Evolutionary conservation across 92 coral and sea anemone genomes (phyloP), one percentile per base, ranked within the genome.

Genomic region (Parazoanthus swiftii): DNA sequence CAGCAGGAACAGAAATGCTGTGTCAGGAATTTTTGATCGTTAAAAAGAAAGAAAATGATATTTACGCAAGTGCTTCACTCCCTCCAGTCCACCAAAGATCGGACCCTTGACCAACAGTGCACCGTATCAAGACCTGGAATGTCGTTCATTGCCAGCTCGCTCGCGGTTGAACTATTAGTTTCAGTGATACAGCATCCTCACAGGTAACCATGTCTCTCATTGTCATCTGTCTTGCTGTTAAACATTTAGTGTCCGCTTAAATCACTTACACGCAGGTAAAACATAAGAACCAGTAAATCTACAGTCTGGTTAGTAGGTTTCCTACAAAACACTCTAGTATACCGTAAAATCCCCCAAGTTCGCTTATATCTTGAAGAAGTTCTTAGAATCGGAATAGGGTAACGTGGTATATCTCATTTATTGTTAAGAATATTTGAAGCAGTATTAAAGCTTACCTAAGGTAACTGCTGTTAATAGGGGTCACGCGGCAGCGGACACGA

Each of bases 71-170:
- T 36, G 63, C 58, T 66, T 85, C 50, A 37, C 38, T 91, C 39
- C 68, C 72, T 78, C 13, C 85, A 97, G 99, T 97, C 99, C 29
- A 97, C 94, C 25, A 95, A 95, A 86, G 99, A 97, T 86, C 99
- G 99, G 67, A 93, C 99, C 33, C 88, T 97, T 72, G 99, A 97
- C 79, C 99, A 97, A 79, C 99, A 97, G 93, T 97, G 99, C 83
- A 97, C 99, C 5, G 99, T 97, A 3, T 95, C 98, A 46, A 89
- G 99, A 68, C 98, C 99, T 44, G 99, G 99, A 76, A 95, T 96
- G 93, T 95, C 98, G 8, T 91, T 83, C 85, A 81, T 96, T 16
- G 98, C 99, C 23, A 95, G 99, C 79, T 95, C 98, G 21, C 90
- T 96, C 80, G 98, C 99, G 16, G 99, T 93, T 0, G 99, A 96